phyloP scores from a whole-genome alignment of 2,113 vertebrate genomes.

The Poecilia latipinna region DNA sequence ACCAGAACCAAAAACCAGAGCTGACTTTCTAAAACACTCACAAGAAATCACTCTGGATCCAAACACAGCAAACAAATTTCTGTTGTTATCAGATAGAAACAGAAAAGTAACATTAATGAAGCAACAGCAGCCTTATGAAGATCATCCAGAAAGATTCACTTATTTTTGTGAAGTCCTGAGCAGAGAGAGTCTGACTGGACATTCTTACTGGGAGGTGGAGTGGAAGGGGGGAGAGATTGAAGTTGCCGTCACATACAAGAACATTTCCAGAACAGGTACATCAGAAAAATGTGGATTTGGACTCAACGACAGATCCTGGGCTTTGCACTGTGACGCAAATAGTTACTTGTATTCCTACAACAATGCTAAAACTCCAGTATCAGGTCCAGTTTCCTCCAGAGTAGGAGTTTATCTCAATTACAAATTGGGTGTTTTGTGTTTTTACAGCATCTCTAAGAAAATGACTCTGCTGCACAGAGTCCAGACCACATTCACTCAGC shows the following conservation, averaged over 20 bases:
- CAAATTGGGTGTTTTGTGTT: too few relatives aligned
- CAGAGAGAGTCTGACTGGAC: not conserved
- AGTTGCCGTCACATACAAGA: constrained; percentile 6
- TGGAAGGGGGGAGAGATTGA: rapidly evolving
- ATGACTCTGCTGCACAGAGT: too few relatives aligned
- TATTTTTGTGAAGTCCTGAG: constrained; percentile 9
- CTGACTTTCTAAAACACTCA: not conserved
- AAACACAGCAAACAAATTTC: rapidly evolving
- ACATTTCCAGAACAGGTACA: not conserved
- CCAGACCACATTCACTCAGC: constrained; percentile 1
- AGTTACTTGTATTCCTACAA: not conserved
- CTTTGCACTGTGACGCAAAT: rapidly evolving
- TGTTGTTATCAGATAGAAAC: constrained; percentile 18
- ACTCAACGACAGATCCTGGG: constrained; percentile 15
- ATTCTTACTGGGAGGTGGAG: constrained; percentile 39
- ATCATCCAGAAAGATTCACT: constrained; percentile 16
- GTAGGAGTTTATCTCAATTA: too few relatives aligned
- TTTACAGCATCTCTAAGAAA: too few relatives aligned
- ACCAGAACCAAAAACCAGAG: constrained; percentile 11
- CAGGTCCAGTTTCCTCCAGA: too few relatives aligned
- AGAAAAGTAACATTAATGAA: not conserved
- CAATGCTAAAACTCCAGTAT: rapidly evolving
- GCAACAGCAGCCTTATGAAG: rapidly evolving
- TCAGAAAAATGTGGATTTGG: not conserved
- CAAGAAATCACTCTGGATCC: constrained; percentile 2